A percentile compares a stretch with the other conserved stretches of the same genome.
These are phyloP conservation scores for Potamilus streckersoni DNA, from an alignment of 1,140 invertebrate species.

Conservation along the genomic window DNA sequence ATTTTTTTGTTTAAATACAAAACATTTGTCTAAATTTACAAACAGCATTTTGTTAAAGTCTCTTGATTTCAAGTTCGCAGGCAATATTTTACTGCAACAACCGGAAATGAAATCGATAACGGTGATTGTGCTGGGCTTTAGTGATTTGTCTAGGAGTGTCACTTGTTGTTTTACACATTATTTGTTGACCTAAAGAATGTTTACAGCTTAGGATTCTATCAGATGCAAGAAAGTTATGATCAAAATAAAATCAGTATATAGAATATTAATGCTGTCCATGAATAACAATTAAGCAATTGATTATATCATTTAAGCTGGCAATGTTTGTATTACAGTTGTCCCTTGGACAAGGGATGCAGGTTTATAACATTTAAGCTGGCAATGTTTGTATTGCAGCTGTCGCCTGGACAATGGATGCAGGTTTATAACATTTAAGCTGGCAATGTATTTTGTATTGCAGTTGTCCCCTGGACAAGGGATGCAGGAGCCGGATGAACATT, in stretches of 20 bases:
- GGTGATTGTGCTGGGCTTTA: too few relatives aligned
- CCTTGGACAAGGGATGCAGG: constrained; percentile 66
- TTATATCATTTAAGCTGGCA: neutral
- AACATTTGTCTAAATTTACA: too few relatives aligned
- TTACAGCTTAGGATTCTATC: neutral
- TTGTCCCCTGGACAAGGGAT: constrained; percentile 62
- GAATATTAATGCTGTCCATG: neutral
- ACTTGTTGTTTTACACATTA: too few relatives aligned
- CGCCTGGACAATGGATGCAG: too few relatives aligned
- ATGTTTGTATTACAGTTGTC: constrained; percentile 48
- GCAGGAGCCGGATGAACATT: constrained; percentile 87
- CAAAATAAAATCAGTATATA: neutral
- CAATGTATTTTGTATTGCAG: constrained; percentile 38
- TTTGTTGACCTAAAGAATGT: neutral
- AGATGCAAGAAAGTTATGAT: neutral
- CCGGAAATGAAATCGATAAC: too few relatives aligned
- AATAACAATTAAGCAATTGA: neutral
- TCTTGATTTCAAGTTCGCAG: too few relatives aligned
- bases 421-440: constrained; percentile 3
- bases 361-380: neutral
- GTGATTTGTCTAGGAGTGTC: too few relatives aligned
- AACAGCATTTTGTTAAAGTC: too few relatives aligned
- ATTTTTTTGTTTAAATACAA: too few relatives aligned
- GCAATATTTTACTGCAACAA: too few relatives aligned
- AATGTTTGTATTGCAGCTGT: constrained; percentile 45